Percentiles rank a stretch among this genome's conserved stretches.
These are phyloP conservation scores for Anastatus disparis DNA, from an alignment of 1,140 invertebrate species.

Conservation along the genomic window DNA sequence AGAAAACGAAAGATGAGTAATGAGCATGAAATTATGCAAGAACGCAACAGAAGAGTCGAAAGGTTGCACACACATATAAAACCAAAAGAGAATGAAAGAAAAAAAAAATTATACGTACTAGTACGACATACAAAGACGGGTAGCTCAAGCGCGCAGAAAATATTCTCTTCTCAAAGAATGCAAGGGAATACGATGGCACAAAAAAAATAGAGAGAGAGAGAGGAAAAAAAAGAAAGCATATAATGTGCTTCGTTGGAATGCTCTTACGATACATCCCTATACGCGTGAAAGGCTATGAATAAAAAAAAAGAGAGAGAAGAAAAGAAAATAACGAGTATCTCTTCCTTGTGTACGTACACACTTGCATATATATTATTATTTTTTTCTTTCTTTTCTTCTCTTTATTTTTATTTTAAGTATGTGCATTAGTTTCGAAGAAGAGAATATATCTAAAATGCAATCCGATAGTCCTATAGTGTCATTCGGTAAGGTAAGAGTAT, in stretches of 20 bases:
- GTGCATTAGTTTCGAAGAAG: not conserved
- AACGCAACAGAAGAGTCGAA: not conserved
- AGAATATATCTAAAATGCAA: not conserved
- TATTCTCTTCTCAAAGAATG: conserved; percentile 10
- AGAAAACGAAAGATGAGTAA: conserved; percentile 18
- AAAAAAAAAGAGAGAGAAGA: not conserved
- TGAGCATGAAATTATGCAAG: conserved; percentile 22
- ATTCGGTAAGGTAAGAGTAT: not conserved
- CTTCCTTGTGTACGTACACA: too few relatives aligned
- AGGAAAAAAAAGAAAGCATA: not conserved
- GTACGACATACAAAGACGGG: not conserved
- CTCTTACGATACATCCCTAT: conserved; percentile 35
- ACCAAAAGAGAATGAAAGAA: not conserved
- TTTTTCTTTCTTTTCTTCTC: too few relatives aligned
- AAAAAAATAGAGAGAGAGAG: not conserved
- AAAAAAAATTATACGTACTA: not conserved
- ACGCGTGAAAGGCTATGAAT: not conserved
- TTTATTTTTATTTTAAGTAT: too few relatives aligned
- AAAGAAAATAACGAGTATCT: not conserved
- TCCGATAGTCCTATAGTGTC: conserved; percentile 9
- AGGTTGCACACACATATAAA: not conserved
- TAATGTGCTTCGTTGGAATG: conserved; percentile 36
- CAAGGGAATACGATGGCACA: not conserved
- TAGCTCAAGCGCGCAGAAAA: not conserved
- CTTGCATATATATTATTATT: too few relatives aligned